phyloP scores from a whole-genome alignment of 2,113 vertebrate species.

The Nerophis lumbriciformis region DNA sequence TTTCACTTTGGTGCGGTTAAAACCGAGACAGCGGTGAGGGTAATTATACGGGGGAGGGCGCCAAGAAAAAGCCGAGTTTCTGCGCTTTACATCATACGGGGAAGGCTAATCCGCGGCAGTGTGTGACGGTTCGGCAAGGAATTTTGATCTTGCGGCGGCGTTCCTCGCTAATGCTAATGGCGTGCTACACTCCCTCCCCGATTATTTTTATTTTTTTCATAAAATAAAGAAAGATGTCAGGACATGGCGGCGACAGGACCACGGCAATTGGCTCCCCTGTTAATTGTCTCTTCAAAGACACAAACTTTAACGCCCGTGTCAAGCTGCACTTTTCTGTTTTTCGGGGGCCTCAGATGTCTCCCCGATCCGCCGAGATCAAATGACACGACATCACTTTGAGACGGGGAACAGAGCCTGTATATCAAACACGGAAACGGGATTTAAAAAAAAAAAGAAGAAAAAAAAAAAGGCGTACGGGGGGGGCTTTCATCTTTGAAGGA shows the following conservation, averaged over 20 bases:
- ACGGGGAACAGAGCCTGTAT: constrained; percentile 54
- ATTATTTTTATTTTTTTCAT: too few species aligned
- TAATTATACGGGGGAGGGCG: too few species aligned
- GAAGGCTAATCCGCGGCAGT: not conserved
- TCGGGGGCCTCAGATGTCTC: constrained; percentile 58
- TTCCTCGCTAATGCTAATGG: constrained; percentile 53
- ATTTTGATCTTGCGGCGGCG: constrained; percentile 30
- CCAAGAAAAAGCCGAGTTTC: not conserved
- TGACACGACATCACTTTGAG: constrained; percentile 65
- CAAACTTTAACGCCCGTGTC: constrained; percentile 42
- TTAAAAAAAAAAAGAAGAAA: constrained; percentile 24
- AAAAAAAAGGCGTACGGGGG: not conserved
- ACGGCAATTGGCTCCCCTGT: constrained; percentile 57
- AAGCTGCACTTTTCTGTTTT: constrained; percentile 39
- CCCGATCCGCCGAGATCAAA: constrained; percentile 60
- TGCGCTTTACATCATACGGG: constrained; percentile 28
- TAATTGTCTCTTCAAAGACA: constrained; percentile 64
- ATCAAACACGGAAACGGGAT: constrained; percentile 62
- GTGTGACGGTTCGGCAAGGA: constrained; percentile 21
- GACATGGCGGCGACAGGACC: constrained; percentile 46
- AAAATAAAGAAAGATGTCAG: constrained; percentile 35
- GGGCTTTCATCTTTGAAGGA: constrained; percentile 65
- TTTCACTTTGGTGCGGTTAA: too few species aligned
- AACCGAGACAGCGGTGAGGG: too few species aligned
- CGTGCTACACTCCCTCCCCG: constrained; percentile 17